These are phyloP conservation scores for Frieseomelitta varia DNA, from an alignment of 1,140 invertebrate species.

Conservation along the genomic window DNA sequence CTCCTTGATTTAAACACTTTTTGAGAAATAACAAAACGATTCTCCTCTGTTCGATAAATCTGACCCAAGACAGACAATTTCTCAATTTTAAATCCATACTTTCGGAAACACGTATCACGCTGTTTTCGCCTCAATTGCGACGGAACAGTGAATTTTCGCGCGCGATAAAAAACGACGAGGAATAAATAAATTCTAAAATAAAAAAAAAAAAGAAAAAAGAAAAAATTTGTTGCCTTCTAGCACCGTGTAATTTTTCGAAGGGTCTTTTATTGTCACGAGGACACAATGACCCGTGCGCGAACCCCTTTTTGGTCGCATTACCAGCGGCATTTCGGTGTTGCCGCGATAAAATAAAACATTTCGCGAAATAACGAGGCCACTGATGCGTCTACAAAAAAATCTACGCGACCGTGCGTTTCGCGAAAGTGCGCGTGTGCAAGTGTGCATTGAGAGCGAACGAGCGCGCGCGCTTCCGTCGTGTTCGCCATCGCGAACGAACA, in stretches of 20 bases:
- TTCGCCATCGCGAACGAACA: constrained; percentile 7
- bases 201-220: neutral
- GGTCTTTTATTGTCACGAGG: neutral
- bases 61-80: neutral
- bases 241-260: constrained; percentile 7
- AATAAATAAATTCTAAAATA: neutral
- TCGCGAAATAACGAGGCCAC: constrained; percentile 4
- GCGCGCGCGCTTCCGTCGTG: neutral
- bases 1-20: neutral
- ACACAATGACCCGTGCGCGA: neutral
- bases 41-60: neutral
- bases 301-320: constrained; percentile 20
- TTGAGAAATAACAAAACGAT: neutral
- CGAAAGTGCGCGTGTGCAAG: too few relatives aligned
- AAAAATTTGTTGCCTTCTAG: neutral
- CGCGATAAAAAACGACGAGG: neutral
- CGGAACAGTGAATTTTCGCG: neutral
- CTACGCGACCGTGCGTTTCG: neutral
- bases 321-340: neutral
- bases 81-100: neutral
- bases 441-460: too few relatives aligned
- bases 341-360: constrained; percentile 40
- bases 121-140: neutral
- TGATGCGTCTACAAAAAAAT: constrained; percentile 22
- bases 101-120: neutral